A percentile compares a stretch with the other conserved stretches of the same genome.
These are phyloP conservation scores for Oncorhynchus nerka DNA, from an alignment of 2,113 vertebrate species.

Conservation along the genomic window DNA sequence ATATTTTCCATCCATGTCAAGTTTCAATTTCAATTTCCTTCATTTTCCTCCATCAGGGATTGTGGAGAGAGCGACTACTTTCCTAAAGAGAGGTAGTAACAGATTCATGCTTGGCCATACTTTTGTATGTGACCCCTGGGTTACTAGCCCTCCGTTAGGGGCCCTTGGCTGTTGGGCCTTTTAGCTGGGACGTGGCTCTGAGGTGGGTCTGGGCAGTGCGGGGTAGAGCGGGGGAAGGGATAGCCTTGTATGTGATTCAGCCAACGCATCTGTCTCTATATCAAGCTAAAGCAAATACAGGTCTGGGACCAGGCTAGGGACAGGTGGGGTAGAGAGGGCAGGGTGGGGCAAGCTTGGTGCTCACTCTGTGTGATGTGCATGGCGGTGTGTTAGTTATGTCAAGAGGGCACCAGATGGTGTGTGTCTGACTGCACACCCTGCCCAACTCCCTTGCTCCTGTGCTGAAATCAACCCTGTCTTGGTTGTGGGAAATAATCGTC, in stretches of 20 bases:
- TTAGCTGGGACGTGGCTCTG: neutral
- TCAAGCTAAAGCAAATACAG: no score
- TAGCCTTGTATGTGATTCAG: neutral
- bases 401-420: neutral
- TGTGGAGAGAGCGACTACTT: slow-evolving; percentile 85
- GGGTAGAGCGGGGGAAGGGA: neutral
- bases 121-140: slow-evolving; percentile 61
- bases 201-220: neutral
- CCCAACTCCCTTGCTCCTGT: neutral
- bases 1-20: slow-evolving; percentile 47
- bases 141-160: no score
- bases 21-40: slow-evolving; percentile 69
- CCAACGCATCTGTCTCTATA: no score
- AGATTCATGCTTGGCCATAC: slow-evolving; percentile 68
- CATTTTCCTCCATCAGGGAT: slow-evolving; percentile 85
- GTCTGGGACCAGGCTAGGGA: no score
- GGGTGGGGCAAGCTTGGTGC: slow-evolving; percentile 30
- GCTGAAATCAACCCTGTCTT: slow-evolving; percentile 4
- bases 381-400: slow-evolving; percentile 22
- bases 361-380: slow-evolving; percentile 46
- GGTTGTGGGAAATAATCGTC: no score
- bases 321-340: slow-evolving; percentile 9
- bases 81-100: slow-evolving; percentile 91
- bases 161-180: no score
- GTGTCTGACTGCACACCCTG: slow-evolving; percentile 3